A percentile compares a stretch with the other conserved stretches of the same genome.
Evolutionary conservation across 1,140 invertebrate species (phyloP).

Genomic region (Calephelis virginiensis): DNA sequence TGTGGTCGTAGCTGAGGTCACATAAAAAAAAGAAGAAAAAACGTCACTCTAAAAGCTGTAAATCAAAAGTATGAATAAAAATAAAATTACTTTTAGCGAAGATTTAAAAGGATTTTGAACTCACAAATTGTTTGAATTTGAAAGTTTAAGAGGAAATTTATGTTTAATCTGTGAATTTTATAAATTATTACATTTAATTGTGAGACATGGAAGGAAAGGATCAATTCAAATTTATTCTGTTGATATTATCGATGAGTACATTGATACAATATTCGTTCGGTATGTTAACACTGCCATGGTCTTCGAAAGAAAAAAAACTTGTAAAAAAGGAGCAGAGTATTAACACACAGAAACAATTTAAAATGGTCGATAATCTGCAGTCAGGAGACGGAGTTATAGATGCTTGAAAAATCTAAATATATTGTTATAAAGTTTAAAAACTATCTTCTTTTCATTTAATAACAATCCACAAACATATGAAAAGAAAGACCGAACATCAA

Average conservation of each 20-base stretch:
- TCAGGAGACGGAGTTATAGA: background rate
- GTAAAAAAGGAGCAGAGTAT: constrained; percentile 2
- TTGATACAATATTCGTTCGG: constrained; percentile 51
- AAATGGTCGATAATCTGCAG: constrained; percentile 20
- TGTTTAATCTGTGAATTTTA: background rate
- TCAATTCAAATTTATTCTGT: constrained; percentile 39
- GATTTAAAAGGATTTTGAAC: no score
- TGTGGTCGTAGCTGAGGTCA: no score
- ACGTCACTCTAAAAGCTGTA: no score
- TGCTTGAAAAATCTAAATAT: background rate
- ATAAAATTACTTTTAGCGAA: no score
- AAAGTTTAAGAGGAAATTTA: background rate
- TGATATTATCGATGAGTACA: constrained; percentile 49
- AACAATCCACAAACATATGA: constrained; percentile 44
- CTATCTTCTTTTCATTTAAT: constrained; percentile 44
- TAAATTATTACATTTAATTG: background rate
- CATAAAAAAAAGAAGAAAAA: no score
- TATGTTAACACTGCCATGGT: constrained; percentile 32
- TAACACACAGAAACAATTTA: constrained; percentile 17
- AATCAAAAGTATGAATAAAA: no score
- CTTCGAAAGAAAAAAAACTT: constrained; percentile 1
- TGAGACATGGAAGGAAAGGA: constrained; percentile 44
- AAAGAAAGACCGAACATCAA: constrained; percentile 21
- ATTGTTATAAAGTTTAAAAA: constrained; percentile 28
- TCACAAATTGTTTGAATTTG: no score